These are phyloP conservation scores for Trypoxylus dichotomus DNA, from an alignment of 1,140 invertebrate species.

Conservation along the genomic window DNA sequence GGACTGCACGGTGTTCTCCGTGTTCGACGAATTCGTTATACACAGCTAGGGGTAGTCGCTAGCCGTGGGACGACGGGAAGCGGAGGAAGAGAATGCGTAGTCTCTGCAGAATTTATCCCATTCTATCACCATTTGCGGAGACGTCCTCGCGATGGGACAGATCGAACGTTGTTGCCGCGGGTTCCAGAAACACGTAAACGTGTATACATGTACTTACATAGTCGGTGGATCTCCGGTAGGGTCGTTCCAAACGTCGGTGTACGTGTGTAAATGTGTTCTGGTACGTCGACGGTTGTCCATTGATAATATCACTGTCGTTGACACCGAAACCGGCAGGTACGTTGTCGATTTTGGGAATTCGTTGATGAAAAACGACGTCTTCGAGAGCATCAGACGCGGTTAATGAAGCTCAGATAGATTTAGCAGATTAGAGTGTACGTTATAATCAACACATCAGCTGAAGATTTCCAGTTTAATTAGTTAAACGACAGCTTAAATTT, in stretches of 20 bases:
- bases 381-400: too few relatives aligned
- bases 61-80: not conserved
- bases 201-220: slow-evolving; percentile 27
- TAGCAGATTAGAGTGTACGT: too few relatives aligned
- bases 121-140: slow-evolving; percentile 49
- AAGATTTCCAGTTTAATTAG: too few relatives aligned
- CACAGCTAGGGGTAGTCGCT: slow-evolving; percentile 27
- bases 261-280: too few relatives aligned
- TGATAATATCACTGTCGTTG: too few relatives aligned
- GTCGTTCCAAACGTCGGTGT: not conserved
- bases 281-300: too few relatives aligned
- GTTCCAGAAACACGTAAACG: slow-evolving; percentile 24
- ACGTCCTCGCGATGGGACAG: slow-evolving; percentile 47
- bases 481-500: too few relatives aligned
- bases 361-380: too few relatives aligned
- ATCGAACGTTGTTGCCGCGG: slow-evolving; percentile 47
- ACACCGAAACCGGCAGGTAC: too few relatives aligned
- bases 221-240: not conserved
- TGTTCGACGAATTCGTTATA: slow-evolving; percentile 36
- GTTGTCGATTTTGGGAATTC: too few relatives aligned
- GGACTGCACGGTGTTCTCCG: slow-evolving; percentile 33
- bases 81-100: not conserved
- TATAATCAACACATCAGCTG: too few relatives aligned
- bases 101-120: slow-evolving; percentile 23
- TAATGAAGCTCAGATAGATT: too few relatives aligned